Evolutionary conservation across 1,140 invertebrate genomes (phyloP).

Genomic region (Pseudomyrmex sp.): DNA sequence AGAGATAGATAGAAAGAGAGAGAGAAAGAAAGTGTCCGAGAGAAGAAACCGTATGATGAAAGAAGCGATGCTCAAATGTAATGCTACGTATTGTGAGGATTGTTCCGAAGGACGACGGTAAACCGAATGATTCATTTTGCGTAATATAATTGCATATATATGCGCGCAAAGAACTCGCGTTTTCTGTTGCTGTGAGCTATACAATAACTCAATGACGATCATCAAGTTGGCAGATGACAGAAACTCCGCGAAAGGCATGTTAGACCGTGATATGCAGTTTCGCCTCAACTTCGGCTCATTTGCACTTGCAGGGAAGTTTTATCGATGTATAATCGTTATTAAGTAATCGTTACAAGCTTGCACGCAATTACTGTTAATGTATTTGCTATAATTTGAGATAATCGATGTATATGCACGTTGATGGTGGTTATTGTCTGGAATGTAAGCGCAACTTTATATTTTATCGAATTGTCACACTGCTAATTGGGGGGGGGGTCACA

Average conservation of each 20-base stretch:
- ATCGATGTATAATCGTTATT: constrained; percentile 51
- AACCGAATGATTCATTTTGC: constrained; percentile 55
- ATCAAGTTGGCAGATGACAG: constrained; percentile 35
- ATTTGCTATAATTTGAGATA: constrained; percentile 47
- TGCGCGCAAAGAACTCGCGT: constrained; percentile 5
- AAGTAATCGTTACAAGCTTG: constrained; percentile 53
- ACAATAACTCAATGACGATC: constrained; percentile 2
- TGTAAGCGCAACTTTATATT: constrained; percentile 1
- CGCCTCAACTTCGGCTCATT: constrained; percentile 3
- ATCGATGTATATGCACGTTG: constrained; percentile 60
- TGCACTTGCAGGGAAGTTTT: constrained; percentile 3
- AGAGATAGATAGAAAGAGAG: not conserved
- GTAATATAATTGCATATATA: constrained; percentile 25
- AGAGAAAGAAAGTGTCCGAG: constrained; percentile 9
- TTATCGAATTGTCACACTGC: not conserved
- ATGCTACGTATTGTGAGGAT: constrained; percentile 53
- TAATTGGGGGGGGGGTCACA: not conserved
- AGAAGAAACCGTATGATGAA: constrained; percentile 11
- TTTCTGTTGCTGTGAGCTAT: not conserved
- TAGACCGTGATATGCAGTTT: not conserved
- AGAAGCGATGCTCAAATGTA: constrained; percentile 47
- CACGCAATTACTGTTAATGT: constrained; percentile 50
- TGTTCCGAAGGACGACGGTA: constrained; percentile 37
- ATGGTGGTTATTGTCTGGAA: constrained; percentile 48
- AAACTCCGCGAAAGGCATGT: constrained; percentile 15